Conservation (phyloP, 2,797 vertebrate genomes). For the Lepidocolaptes lacrymiger region DNA sequence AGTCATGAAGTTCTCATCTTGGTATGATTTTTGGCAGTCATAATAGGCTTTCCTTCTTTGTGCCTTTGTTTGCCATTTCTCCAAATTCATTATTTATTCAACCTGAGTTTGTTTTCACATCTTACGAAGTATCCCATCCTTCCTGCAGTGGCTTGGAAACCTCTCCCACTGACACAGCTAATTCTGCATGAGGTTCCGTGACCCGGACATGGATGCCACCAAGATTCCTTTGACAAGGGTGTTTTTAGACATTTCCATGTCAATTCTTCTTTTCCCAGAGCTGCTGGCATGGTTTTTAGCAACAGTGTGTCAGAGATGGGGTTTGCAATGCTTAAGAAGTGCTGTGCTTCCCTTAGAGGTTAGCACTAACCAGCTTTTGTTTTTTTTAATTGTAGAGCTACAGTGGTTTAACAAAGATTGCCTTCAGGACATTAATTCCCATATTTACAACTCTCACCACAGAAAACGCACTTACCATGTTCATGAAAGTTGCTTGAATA, state of each 20-base stretch:
- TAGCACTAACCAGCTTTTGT: neutral
- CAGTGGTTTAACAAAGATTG: neutral
- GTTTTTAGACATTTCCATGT: neutral
- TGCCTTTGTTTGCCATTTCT: neutral
- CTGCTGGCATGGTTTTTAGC: neutral
- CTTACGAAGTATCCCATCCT: neutral
- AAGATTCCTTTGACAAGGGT: neutral
- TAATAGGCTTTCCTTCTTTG: neutral
- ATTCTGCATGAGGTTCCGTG: neutral
- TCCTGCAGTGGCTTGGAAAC: neutral
- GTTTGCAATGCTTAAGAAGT: neutral
- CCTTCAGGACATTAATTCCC: conserved; percentile 36
- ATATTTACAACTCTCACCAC: conserved; percentile 30
- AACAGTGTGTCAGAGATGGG: neutral
- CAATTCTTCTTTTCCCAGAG: neutral
- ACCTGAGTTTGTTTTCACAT: accelerated
- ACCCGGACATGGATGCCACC: neutral
- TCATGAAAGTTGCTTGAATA: conserved; percentile 29
- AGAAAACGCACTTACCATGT: conserved; percentile 23
- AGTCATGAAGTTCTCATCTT: neutral
- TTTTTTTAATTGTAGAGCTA: neutral
- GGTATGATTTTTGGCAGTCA: neutral
- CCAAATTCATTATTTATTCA: neutral
- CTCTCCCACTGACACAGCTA: neutral
- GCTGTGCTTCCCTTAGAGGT: neutral